These are phyloP conservation scores for Zeuzera pyrina DNA, from an alignment of 2,888 invertebrate genomes.

Conservation along the genomic window DNA sequence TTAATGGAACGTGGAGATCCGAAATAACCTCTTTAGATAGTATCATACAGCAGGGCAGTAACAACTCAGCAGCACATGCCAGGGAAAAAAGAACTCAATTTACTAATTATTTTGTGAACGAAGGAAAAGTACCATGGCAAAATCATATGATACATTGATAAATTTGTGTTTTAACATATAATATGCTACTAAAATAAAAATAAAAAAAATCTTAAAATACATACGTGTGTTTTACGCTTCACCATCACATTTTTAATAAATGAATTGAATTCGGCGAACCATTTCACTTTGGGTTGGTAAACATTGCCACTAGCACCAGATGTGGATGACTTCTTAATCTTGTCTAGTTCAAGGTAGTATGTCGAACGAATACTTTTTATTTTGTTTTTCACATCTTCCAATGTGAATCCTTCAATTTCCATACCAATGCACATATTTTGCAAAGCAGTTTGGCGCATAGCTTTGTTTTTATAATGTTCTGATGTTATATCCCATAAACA, in stretches of 20 bases:
- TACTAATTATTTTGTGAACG: slow-evolving; percentile 10
- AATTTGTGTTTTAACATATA: no score
- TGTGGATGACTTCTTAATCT: slow-evolving; percentile 18
- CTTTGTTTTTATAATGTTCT: slow-evolving; percentile 19
- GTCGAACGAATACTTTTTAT: slow-evolving; percentile 17
- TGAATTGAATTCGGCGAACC: slow-evolving; percentile 15
- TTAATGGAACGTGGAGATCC: slow-evolving; percentile 8
- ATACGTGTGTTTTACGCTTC: slow-evolving; percentile 11
- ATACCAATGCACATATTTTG: slow-evolving; percentile 9
- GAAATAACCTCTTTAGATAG: slow-evolving; percentile 6
- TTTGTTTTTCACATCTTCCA: slow-evolving; percentile 15
- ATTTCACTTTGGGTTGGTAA: slow-evolving; percentile 16
- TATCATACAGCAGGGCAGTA: slow-evolving; percentile 3
- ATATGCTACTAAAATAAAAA: no score
- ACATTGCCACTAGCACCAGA: slow-evolving; percentile 14
- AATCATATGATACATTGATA: no score
- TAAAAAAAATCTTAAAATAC: slow-evolving; percentile 4
- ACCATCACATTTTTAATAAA: slow-evolving; percentile 14
- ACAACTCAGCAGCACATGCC: slow-evolving; percentile 5
- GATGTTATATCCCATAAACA: slow-evolving; percentile 17
- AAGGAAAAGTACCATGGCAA: slow-evolving; percentile 9
- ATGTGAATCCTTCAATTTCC: slow-evolving; percentile 15
- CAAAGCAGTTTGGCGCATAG: no score
- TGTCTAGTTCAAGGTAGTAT: slow-evolving; percentile 18
- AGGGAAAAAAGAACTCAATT: slow-evolving; percentile 9